These are phyloP conservation scores for Chiloscyllium plagiosum DNA, from an alignment of 2,113 vertebrate species.

Conservation along the genomic window DNA sequence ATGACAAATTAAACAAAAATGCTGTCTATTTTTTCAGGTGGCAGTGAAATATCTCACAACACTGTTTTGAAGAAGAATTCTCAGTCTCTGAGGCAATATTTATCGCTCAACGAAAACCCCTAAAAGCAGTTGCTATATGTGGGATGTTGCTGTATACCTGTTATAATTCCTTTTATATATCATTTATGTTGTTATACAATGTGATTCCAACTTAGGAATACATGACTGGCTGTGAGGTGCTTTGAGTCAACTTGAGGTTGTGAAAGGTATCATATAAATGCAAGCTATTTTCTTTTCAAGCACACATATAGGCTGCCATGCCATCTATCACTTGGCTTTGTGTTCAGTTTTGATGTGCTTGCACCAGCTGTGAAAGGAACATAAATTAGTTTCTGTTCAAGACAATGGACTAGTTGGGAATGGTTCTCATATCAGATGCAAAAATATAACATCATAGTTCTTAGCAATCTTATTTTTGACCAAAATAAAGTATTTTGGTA, in stretches of 20 bases:
- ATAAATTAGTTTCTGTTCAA: not conserved
- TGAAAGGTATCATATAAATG: not conserved
- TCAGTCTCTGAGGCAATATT: not conserved
- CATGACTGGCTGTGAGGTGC: not conserved
- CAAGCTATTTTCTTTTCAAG: not conserved
- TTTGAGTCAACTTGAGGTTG: not conserved
- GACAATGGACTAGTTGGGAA: not conserved
- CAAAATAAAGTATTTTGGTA: not conserved
- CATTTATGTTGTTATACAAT: not conserved
- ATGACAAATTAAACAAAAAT: no score
- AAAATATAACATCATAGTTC: not conserved
- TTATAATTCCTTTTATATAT: not conserved
- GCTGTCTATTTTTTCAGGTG: no score
- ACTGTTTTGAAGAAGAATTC: no score
- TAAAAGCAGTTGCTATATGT: not conserved
- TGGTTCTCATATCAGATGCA: not conserved
- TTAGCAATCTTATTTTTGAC: not conserved
- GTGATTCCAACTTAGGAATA: not conserved
- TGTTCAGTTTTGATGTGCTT: not conserved
- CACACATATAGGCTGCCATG: not conserved
- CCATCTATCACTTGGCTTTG: not conserved
- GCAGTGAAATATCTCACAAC: no score
- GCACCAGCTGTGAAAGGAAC: not conserved
- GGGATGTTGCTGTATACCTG: not conserved
- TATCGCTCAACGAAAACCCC: not conserved